Percentiles rank a stretch among this genome's conserved stretches.
phyloP scores from a whole-genome alignment of 23 tunicate genomes.

The Phallusia fumigata region DNA sequence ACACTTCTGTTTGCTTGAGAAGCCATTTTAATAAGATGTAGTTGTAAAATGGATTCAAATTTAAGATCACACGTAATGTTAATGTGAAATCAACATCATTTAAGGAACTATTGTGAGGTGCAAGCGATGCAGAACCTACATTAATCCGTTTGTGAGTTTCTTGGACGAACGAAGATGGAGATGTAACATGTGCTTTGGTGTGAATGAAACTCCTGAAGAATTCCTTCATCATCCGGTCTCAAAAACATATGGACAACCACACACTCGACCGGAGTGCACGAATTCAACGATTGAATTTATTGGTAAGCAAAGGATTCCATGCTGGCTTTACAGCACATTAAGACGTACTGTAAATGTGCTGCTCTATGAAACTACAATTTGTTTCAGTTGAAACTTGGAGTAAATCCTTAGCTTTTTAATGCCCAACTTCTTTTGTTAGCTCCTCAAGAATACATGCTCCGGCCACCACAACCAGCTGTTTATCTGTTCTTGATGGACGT shows the following conservation, averaged over 20 bases:
- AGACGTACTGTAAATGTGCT: too few species aligned
- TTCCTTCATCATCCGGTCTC: constrained; percentile 91
- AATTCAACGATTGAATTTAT: constrained; percentile 97
- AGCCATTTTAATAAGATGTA: too few species aligned
- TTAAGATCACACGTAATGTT: too few species aligned
- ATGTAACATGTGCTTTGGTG: constrained; percentile 90
- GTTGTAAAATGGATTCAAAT: too few species aligned
- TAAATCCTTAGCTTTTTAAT: too few species aligned
- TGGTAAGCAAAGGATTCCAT: constrained; percentile 32
- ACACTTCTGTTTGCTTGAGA: too few species aligned
- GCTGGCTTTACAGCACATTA: too few species aligned
- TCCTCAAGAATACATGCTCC: constrained; percentile 98
- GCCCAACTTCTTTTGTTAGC: constrained; percentile 30
- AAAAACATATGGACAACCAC: constrained; percentile 95
- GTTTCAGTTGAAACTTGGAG: background rate
- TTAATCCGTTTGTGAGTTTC: constrained; percentile 97
- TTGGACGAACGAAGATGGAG: constrained; percentile 87
- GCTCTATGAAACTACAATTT: background rate
- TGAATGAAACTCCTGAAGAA: constrained; percentile 98
- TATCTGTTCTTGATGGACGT: constrained; percentile 95
- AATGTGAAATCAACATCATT: too few species aligned
- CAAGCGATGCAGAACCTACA: constrained; percentile 92
- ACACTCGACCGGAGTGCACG: constrained; percentile 97
- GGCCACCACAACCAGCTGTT: constrained; percentile 99
- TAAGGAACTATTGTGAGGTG: constrained; percentile 90